Base-by-base conservation (phyloP, 2,888 invertebrate genomes). In the Helobdella robusta region DNA sequence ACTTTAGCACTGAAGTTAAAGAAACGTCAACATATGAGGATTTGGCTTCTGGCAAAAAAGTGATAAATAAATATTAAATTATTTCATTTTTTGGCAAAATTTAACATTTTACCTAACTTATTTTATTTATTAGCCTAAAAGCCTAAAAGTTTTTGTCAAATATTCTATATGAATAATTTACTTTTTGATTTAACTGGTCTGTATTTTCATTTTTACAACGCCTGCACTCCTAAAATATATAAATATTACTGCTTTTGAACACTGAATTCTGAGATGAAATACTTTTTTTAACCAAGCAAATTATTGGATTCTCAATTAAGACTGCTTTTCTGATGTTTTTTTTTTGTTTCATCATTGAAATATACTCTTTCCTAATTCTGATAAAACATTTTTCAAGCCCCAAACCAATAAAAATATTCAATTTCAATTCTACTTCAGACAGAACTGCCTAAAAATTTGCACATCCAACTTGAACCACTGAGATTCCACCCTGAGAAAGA, bases 401-500 rank as follows among this genome's bases (percentile, higher is more conserved):
- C n/a, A n/a, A n/a, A n/a, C n/a, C n/a, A n/a, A n/a, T n/a, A n/a
- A n/a, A n/a, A n/a, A n/a, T n/a, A n/a, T n/a, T n/a, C n/a, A n/a
- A n/a, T n/a, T n/a, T n/a, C n/a, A n/a, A n/a, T 28, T 23, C 6
- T 32, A 15, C 11, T 46, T 25, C 62, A 66, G 36, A 52, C 58
- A n/a, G 66, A 70, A 50, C 56, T 94, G 61, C 93, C 94, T 0
- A 86, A 87, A 74, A 95, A 95, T 82, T 79, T 95, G 32, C 87
- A 92, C 77, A 83, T 94, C 2, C 87, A 89, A 75, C 82, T 85
- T 67, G 87, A 93, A 58, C 88, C 89, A 77, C 77, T 86, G 52
- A 82, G 91, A 66, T 94, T 91, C 79, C 84, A 91, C 81, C 89
- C 91, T 70, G 87, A 87, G 23, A 86, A 85, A 0, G 88, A 88